These are phyloP conservation scores for Lomographa bimaculata DNA, from an alignment of 2,888 invertebrate genomes.

Conservation along the genomic window DNA sequence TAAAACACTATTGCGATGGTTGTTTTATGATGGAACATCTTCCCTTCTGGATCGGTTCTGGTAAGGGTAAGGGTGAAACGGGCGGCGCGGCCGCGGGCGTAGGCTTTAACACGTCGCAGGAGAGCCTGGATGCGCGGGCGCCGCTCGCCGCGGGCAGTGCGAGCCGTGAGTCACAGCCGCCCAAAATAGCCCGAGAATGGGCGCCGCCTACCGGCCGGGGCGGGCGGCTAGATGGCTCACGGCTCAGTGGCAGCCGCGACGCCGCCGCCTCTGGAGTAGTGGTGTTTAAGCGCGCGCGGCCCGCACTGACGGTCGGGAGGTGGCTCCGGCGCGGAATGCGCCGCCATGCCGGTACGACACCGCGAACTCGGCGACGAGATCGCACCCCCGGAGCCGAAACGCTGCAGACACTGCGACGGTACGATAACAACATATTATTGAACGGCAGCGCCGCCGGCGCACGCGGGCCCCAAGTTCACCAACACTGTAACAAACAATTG, in stretches of 20 bases:
- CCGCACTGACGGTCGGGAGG: constrained; percentile 64
- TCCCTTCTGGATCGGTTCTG: too few relatives aligned
- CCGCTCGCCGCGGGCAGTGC: constrained; percentile 62
- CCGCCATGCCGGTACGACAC: constrained; percentile 84
- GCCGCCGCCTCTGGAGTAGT: constrained; percentile 76
- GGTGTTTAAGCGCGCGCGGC: constrained; percentile 62
- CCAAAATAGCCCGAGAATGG: constrained; percentile 76
- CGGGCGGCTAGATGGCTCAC: constrained; percentile 75
- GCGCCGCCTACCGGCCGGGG: constrained; percentile 82
- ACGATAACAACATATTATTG: constrained; percentile 54
- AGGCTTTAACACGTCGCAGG: constrained; percentile 55
- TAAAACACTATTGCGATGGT: too few relatives aligned
- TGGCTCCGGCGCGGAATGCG: constrained; percentile 81
- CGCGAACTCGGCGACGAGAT: constrained; percentile 83
- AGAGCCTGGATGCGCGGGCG: constrained; percentile 75
- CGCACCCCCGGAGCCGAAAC: constrained; percentile 91
- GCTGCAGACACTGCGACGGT: constrained; percentile 97
- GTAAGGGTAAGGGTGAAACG: background rate
- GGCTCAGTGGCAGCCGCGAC: constrained; percentile 79
- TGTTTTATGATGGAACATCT: too few relatives aligned
- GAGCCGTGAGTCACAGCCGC: constrained; percentile 76
- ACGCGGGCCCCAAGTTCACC: constrained; percentile 22
- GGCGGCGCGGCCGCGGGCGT: constrained; percentile 16
- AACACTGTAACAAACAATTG: constrained; percentile 31
- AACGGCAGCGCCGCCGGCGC: constrained; percentile 44